Evolutionary conservation across 2,888 invertebrate species (phyloP).

Genomic region (Autographa gamma): DNA sequence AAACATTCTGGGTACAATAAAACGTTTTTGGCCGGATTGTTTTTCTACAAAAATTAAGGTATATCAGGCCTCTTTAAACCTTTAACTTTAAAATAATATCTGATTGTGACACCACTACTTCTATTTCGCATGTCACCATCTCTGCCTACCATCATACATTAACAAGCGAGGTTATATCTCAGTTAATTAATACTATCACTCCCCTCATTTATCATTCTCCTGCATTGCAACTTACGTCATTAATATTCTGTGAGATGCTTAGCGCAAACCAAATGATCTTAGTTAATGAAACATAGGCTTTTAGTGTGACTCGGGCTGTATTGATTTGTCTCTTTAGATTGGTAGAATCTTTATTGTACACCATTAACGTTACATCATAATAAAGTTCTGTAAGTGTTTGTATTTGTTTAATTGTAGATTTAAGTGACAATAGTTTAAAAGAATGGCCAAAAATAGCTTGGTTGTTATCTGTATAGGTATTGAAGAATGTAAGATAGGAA

Average conservation of each 20-base stretch:
- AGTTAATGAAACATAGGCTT: slow-evolving; percentile 16
- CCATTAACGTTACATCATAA: too few species aligned
- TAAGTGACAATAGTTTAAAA: too few species aligned
- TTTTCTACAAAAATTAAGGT: too few species aligned
- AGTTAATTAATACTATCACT: slow-evolving; percentile 45
- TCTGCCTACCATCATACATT: slow-evolving; percentile 18
- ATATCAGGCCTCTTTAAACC: too few species aligned
- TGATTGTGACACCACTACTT: background rate
- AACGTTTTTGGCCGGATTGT: too few species aligned
- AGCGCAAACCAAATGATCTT: slow-evolving; percentile 12
- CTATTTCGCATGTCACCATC: background rate
- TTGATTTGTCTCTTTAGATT: background rate
- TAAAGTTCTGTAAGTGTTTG: background rate
- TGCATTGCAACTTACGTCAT: slow-evolving; percentile 51
- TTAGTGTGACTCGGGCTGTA: slow-evolving; percentile 2
- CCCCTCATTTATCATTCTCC: slow-evolving; percentile 44
- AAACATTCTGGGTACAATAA: too few species aligned
- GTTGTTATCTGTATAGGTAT: too few species aligned
- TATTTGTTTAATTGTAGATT: background rate
- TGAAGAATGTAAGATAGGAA: too few species aligned
- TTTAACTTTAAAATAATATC: too few species aligned
- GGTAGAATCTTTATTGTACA: too few species aligned
- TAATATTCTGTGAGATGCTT: slow-evolving; percentile 53
- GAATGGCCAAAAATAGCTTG: too few species aligned
- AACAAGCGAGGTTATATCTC: slow-evolving; percentile 28